Conservation (phyloP, 2,113 vertebrate genomes). For the Paracanthobrama guichenoti region DNA sequence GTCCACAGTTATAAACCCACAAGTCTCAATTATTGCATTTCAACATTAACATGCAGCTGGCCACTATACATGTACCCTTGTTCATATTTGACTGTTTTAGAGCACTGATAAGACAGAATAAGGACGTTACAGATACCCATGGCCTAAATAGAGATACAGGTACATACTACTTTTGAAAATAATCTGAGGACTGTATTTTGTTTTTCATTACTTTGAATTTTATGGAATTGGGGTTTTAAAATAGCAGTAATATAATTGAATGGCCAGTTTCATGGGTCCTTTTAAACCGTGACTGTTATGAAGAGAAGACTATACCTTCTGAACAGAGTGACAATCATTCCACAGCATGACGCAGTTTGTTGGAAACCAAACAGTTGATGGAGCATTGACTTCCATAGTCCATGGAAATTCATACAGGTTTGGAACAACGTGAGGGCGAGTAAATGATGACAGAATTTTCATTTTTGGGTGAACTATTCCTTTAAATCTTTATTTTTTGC, state of each 20-base stretch:
- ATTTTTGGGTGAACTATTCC: too few relatives aligned
- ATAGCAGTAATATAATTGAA: not conserved
- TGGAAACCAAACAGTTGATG: too few relatives aligned
- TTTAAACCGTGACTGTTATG: not conserved
- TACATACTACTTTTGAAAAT: not conserved
- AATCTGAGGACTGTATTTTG: not conserved
- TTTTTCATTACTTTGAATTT: not conserved
- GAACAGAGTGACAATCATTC: not conserved
- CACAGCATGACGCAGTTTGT: not conserved
- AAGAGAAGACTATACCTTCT: not conserved
- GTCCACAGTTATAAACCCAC: not conserved
- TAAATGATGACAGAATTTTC: too few relatives aligned
- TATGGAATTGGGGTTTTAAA: not conserved
- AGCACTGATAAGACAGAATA: not conserved
- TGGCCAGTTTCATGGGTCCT: not conserved
- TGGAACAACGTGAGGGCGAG: too few relatives aligned
- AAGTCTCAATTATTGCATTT: not conserved
- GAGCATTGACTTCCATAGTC: too few relatives aligned
- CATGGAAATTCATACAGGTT: too few relatives aligned
- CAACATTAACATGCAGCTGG: not conserved
- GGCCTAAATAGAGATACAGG: not conserved
- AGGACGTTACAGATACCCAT: not conserved
- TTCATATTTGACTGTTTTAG: constrained; percentile 11
- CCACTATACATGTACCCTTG: not conserved
- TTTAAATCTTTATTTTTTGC: not conserved